A percentile compares a stretch with the other conserved stretches of the same genome.
Evolutionary conservation across 1,140 invertebrate genomes (phyloP).

Genomic region (Pantala flavescens): DNA sequence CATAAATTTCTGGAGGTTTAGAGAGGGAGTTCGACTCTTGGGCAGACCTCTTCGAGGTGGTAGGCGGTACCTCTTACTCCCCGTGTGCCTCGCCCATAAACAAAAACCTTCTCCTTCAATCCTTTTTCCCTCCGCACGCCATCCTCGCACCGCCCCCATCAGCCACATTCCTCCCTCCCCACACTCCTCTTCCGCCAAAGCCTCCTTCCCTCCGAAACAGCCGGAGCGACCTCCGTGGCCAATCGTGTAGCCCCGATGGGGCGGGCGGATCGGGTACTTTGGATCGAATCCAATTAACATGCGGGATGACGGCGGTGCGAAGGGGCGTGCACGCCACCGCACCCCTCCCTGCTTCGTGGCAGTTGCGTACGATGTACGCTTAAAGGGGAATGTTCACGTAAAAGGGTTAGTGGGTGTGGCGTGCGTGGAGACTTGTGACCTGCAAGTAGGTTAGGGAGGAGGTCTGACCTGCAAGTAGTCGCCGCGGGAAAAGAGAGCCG

Average conservation of each 20-base stretch:
- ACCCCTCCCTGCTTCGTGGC: background rate
- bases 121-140: background rate
- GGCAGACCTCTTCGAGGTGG: too few relatives aligned
- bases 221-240: background rate
- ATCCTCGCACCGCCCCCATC: background rate
- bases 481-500: too few relatives aligned
- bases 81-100: too few relatives aligned
- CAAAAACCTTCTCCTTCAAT: background rate
- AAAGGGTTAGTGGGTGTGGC: too few relatives aligned
- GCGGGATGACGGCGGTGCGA: background rate
- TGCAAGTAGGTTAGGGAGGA: too few relatives aligned
- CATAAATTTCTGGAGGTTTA: too few relatives aligned
- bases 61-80: background rate
- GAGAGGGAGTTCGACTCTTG: too few relatives aligned
- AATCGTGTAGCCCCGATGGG: background rate
- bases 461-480: too few relatives aligned
- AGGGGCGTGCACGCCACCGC: background rate
- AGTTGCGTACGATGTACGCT: too few relatives aligned
- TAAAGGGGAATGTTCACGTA: too few relatives aligned
- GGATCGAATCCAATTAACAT: conserved; percentile 9
- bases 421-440: too few relatives aligned
- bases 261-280: background rate
- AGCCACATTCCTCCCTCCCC: background rate
- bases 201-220: background rate
- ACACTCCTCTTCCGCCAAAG: background rate